These are phyloP conservation scores for Drosophila quinaria DNA, from an alignment of 2,888 invertebrate species.

Conservation along the genomic window DNA sequence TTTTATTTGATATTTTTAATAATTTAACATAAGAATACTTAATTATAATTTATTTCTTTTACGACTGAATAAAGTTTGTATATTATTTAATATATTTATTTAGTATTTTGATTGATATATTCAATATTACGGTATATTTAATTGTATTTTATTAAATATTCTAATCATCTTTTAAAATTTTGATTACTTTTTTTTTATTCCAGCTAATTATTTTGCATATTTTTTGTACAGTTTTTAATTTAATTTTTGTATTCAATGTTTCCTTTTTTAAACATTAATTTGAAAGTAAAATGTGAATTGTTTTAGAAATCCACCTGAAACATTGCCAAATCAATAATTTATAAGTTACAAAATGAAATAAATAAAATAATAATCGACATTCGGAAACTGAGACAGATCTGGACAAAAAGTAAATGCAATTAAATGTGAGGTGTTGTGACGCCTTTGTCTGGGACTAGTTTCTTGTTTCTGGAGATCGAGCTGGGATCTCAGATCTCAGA, in stretches of 20 bases:
- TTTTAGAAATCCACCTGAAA: background rate
- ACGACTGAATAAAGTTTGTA: too few species aligned
- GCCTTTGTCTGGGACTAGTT: constrained; percentile 62
- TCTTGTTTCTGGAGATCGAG: constrained; percentile 2
- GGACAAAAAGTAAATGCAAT: constrained; percentile 56
- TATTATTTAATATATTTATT: background rate
- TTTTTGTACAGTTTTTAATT: too few species aligned
- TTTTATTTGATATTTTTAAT: background rate
- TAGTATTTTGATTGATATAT: background rate
- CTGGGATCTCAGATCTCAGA: background rate
- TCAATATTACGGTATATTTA: too few species aligned
- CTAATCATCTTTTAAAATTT: too few species aligned
- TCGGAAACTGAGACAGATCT: constrained; percentile 31
- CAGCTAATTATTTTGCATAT: too few species aligned
- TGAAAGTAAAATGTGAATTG: background rate
- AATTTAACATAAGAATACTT: too few species aligned
- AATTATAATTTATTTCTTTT: too few species aligned
- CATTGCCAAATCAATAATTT: background rate
- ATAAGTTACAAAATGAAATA: constrained; percentile 1
- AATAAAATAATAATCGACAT: background rate
- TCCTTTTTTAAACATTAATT: background rate
- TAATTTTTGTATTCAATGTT: too few species aligned
- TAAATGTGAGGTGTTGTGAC: constrained; percentile 76
- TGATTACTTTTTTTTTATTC: too few species aligned
- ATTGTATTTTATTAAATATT: too few species aligned